A percentile compares a stretch with the other conserved stretches of the same genome.
These are phyloP conservation scores for Macrobrachium rosenbergii DNA, from an alignment of 1,140 invertebrate genomes.

Conservation along the genomic window DNA sequence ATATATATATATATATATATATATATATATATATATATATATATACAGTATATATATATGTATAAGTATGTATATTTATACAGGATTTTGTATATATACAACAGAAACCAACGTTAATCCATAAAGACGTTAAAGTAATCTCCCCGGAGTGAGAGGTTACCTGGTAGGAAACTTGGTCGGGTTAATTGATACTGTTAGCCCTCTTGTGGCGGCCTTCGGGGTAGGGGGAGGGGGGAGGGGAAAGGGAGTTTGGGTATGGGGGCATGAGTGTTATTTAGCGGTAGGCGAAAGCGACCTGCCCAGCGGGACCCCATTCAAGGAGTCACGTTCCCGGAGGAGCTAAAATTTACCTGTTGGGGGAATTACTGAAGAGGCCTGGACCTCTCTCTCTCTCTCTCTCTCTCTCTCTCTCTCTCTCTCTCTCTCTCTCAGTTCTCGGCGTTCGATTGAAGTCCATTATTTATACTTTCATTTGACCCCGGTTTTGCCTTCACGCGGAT, in stretches of 20 bases:
- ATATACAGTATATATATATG: not conserved
- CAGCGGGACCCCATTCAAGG: not conserved
- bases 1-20: too few species aligned
- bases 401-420: not conserved
- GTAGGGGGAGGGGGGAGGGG: not conserved
- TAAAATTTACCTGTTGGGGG: not conserved
- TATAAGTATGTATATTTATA: not conserved
- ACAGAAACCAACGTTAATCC: not conserved
- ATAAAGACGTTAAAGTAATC: conserved; percentile 13
- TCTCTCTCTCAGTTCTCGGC: not conserved
- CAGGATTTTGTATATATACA: too few species aligned
- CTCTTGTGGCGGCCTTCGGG: not conserved
- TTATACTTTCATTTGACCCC: too few species aligned
- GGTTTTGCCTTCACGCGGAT: too few species aligned
- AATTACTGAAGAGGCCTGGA: not conserved
- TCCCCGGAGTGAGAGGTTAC: not conserved
- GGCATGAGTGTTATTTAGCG: too few species aligned
- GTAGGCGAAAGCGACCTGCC: not conserved
- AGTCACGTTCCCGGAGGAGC: not conserved
- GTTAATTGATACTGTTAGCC: too few species aligned
- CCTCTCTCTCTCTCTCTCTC: not conserved
- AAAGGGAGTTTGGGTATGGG: not conserved
- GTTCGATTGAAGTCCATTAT: too few species aligned
- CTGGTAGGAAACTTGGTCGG: too few species aligned
- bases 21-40: too few species aligned